A percentile compares a stretch with the other conserved stretches of the same genome.
Conservation (phyloP, 2,888 invertebrate species). For the Shargacucullia verbasci region DNA sequence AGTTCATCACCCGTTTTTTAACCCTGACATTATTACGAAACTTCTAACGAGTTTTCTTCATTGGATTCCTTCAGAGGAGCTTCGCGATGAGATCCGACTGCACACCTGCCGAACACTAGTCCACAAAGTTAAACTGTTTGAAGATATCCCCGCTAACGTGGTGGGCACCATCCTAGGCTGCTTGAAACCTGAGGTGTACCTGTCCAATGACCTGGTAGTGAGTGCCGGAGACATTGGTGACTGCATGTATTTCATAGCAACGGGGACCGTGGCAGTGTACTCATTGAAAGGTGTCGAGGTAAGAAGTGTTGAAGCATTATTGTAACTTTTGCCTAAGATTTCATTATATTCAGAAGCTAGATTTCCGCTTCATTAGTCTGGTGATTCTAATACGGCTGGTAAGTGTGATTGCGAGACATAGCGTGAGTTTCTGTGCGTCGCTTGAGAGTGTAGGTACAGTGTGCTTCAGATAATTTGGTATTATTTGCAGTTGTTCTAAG, state of each 20-base stretch:
- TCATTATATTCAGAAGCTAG: too few relatives aligned
- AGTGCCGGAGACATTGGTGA: constrained; percentile 89
- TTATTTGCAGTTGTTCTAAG: too few relatives aligned
- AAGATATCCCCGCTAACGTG: constrained; percentile 79
- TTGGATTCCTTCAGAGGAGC: constrained; percentile 74
- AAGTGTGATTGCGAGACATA: too few relatives aligned
- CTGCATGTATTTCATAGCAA: constrained; percentile 90
- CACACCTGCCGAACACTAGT: constrained; percentile 88
- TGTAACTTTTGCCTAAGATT: too few relatives aligned
- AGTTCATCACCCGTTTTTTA: background rate
- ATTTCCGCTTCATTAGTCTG: too few relatives aligned
- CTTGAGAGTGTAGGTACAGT: too few relatives aligned
- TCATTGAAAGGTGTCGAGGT: constrained; percentile 90
- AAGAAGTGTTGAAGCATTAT: background rate
- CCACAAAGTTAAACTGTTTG: constrained; percentile 87
- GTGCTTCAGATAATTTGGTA: too few relatives aligned
- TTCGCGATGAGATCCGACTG: constrained; percentile 87
- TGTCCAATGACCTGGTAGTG: constrained; percentile 90
- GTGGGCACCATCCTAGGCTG: constrained; percentile 87
- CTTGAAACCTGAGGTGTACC: constrained; percentile 88
- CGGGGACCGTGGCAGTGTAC: constrained; percentile 90
- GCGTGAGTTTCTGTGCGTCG: too few relatives aligned
- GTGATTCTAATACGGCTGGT: too few relatives aligned
- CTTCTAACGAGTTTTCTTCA: background rate
- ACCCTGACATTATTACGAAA: background rate